Percentiles rank a stretch among this genome's conserved stretches.
Evolutionary conservation across 2,113 vertebrate species (phyloP).

Genomic region (Chaetodon trifascialis): DNA sequence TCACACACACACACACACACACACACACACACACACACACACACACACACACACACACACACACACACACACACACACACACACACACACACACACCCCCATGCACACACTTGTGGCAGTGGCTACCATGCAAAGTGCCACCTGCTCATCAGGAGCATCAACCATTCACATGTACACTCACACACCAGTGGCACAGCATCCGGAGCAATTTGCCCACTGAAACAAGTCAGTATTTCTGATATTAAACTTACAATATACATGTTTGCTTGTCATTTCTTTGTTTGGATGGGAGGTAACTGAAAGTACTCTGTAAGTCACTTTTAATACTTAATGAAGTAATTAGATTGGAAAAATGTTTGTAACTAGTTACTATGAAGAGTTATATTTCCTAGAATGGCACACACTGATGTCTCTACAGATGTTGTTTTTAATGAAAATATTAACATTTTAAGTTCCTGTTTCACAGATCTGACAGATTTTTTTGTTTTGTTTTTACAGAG

Average conservation of each 20-base stretch:
- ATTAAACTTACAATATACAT: neutral
- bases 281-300: neutral
- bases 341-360: neutral
- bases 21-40: too few relatives aligned
- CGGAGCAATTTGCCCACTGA: too few relatives aligned
- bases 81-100: too few relatives aligned
- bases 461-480: neutral
- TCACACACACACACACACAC: too few relatives aligned
- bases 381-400: neutral
- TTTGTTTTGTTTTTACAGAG: conserved; percentile 77
- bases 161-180: too few relatives aligned
- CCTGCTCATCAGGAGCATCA: too few relatives aligned
- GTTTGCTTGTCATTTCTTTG: neutral
- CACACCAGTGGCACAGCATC: too few relatives aligned
- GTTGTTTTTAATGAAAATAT: neutral
- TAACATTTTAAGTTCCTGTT: neutral
- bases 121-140: too few relatives aligned
- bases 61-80: too few relatives aligned
- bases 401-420: neutral
- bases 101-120: too few relatives aligned
- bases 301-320: neutral
- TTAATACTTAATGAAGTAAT: neutral
- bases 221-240: neutral
- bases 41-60: too few relatives aligned
- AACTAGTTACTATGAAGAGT: neutral